Base-by-base conservation (phyloP, 2,113 vertebrate genomes). In the Scortum barcoo region DNA sequence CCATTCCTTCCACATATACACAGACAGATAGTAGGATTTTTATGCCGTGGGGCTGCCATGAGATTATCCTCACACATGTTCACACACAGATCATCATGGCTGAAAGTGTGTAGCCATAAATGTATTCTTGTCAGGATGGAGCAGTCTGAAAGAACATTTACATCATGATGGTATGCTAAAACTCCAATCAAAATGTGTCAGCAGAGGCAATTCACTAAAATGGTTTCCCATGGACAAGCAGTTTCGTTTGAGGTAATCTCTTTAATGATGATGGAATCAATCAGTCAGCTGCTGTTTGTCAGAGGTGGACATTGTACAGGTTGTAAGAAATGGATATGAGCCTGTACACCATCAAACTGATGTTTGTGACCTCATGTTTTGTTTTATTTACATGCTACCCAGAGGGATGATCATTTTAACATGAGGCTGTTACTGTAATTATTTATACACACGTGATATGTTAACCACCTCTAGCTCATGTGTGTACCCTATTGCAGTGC, bases 51-150 rank as follows among this genome's bases (percentile, higher is more conserved):
- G 28, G 56, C 19, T 76, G 71, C 69, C 42, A 51, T 44, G 42
- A 46, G 79, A 76, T 56, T 70, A 73, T 67, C 38, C 38, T 62
- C 65, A 40, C 50, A 60, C 44, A 20, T 58, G 78, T 58, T 75
- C 62, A 42, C 60, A 13, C 1, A 40, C 44, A 61, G 14, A 1
- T 58, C 24, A 22, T 69, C 9, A 14, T 53, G 22, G 12, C 2
- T 36, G 62, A 53, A 22, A 48, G 58, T 71, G 38, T 46, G 36
- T 26, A 11, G 22, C 24, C 10, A 65, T 46, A 9, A 72, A 72
- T 63, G 17, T 16, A 28, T 67, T 38, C n/a, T 50, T 56, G 38
- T 62, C 54, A 53, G 28, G 56, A 53, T 17, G 14, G 51, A 68
- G 26, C 9, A 33, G 40, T 14, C 24, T 44, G 51, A 22, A 70